Base-by-base conservation (phyloP, 92 coral and sea anemone species). In the Heliopora coerulea region DNA sequence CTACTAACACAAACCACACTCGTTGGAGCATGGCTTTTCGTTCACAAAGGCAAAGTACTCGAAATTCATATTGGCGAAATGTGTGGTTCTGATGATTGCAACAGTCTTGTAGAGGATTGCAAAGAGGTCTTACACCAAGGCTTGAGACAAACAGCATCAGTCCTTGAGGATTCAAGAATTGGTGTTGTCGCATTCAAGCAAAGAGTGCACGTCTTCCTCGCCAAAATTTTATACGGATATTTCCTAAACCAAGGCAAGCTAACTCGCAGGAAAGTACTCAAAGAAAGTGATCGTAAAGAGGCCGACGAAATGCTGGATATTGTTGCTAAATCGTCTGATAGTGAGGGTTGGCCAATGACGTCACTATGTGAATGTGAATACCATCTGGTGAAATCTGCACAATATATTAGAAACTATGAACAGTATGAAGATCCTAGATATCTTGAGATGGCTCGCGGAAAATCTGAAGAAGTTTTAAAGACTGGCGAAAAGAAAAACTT, bases 151-250 rank as follows among this genome's bases (percentile, higher is more conserved):
- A n/a, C n/a, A n/a, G 18, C 67, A 42, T 61, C 40, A 31, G 25
- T 42, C 3, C 67, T 61, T 1, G 18, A 1, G 23, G 67, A 25
- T 31, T 61, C 40, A 19, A n/a, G n/a, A n/a, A 39, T 42, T 9
- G 44, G 20, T 18, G 46, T 61, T 39, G 44, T 61, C 18, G 67
- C 34, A 13, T 33, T 61, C 3, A 19, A 61, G n/a, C 67, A 61
- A 23, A 19, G 67, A 3, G 48, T 61, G 33, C 67, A 31, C 11
- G 31, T 61, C 24, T 13, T 23, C 15, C 34, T 61, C 40, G 67
- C 67, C 40, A 34, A 23, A 18, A 12, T 61, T 1, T 31, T 11
- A 10, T n/a, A 27, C 12, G 42, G 67, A 9, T 39, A 2, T 61
- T 30, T 61, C 42, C 40, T 9, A 31, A 11, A 31, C 24, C 42